phyloP scores from a whole-genome alignment of 2,113 vertebrate species.

The Tupaia chinensis region DNA sequence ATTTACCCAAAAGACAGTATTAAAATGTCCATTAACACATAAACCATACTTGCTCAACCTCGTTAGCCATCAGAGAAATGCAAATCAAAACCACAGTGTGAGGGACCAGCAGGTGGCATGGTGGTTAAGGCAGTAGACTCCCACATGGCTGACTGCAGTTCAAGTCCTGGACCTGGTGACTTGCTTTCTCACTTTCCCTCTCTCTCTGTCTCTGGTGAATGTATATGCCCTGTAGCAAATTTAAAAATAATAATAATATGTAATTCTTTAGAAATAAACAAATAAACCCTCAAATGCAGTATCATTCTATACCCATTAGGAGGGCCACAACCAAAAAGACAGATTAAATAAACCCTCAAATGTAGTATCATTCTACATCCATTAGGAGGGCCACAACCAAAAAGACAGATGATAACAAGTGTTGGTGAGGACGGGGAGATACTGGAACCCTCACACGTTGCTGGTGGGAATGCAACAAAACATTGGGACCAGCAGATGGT shows the following conservation, averaged over 20 bases:
- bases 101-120: too few species aligned
- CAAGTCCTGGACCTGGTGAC: too few species aligned
- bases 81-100: neutral
- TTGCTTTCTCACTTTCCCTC: too few species aligned
- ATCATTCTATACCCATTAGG: neutral
- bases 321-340: neutral
- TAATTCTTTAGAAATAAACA: too few species aligned
- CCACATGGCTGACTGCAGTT: too few species aligned
- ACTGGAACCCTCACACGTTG: neutral
- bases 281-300: neutral
- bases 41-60: neutral
- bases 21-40: neutral
- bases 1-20: neutral
- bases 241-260: too few species aligned
- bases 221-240: too few species aligned
- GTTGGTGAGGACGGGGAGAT: neutral
- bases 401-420: neutral
- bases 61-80: neutral
- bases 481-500: too few species aligned
- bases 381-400: neutral
- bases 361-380: neutral
- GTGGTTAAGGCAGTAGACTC: too few species aligned
- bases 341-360: too few species aligned
- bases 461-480: neutral
- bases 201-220: too few species aligned